Evolutionary conservation across 2,797 vertebrate genomes (phyloP).

Genomic region (Acipenser ruthenus): DNA sequence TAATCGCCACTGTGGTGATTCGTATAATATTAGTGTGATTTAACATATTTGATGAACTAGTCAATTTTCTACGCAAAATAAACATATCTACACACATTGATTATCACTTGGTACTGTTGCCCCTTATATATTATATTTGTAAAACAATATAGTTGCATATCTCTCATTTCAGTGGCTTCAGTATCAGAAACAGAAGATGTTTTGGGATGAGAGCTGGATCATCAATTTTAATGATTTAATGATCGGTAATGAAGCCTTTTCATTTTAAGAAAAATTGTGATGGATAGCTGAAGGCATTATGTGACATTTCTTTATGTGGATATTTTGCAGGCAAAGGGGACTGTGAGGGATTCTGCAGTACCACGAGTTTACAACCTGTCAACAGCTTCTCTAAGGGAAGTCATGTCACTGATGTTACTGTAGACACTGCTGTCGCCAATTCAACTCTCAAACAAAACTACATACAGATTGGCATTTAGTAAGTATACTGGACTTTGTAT

Average conservation of each 20-base stretch:
- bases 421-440: slow-evolving; percentile 44
- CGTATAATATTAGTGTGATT: no score
- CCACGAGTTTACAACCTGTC: slow-evolving; percentile 42
- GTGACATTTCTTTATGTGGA: not conserved
- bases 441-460: slow-evolving; percentile 43
- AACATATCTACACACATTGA: no score
- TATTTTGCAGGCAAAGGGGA: slow-evolving; percentile 39
- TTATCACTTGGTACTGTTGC: no score
- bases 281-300: not conserved
- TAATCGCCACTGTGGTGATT: no score
- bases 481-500: slow-evolving; percentile 25
- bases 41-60: no score
- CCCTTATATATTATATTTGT: no score
- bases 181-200: slow-evolving; percentile 72
- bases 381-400: slow-evolving; percentile 51
- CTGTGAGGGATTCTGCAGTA: slow-evolving; percentile 46
- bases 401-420: slow-evolving; percentile 41
- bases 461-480: slow-evolving; percentile 61
- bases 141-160: no score
- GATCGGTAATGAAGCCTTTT: slow-evolving; percentile 44
- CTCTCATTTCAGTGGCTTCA: slow-evolving; percentile 55
- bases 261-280: not conserved
- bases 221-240: slow-evolving; percentile 59
- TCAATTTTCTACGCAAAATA: no score
- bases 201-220: slow-evolving; percentile 74